Percentiles rank a stretch among this genome's conserved stretches.
Conservation (phyloP, 2,888 invertebrate species). For the Luffia ferchaultella region DNA sequence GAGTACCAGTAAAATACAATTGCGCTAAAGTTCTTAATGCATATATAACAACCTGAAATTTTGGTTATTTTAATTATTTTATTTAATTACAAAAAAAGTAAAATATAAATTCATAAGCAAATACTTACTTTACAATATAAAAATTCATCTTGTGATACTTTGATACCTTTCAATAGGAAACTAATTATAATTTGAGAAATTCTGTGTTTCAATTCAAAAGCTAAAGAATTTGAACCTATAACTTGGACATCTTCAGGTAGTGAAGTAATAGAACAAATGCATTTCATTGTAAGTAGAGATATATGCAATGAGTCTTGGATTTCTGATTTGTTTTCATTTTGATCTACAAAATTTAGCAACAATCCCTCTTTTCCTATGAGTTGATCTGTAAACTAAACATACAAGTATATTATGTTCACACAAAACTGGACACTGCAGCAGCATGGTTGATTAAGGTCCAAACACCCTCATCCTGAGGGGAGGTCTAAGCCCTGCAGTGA, state of each 20-base stretch:
- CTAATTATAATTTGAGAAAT: constrained; percentile 41
- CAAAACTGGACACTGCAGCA: too few species aligned
- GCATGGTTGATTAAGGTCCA: too few species aligned
- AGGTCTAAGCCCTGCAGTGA: too few species aligned
- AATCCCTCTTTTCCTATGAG: constrained; percentile 42
- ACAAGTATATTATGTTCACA: constrained; percentile 7
- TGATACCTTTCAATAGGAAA: constrained; percentile 38
- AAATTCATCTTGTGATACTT: constrained; percentile 44
- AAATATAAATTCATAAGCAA: background rate
- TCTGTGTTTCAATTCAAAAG: constrained; percentile 32
- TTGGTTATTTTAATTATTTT: background rate
- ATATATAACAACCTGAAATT: constrained; percentile 57
- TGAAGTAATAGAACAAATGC: constrained; percentile 30
- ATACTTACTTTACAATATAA: constrained; percentile 54
- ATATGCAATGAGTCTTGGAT: constrained; percentile 34
- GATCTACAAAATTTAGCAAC: constrained; percentile 32
- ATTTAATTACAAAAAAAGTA: constrained; percentile 1
- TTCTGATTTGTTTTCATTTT: constrained; percentile 21
- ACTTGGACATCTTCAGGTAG: constrained; percentile 29
- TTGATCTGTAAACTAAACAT: constrained; percentile 39
- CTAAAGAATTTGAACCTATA: constrained; percentile 15
- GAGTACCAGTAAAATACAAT: constrained; percentile 39
- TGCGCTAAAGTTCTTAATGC: constrained; percentile 46
- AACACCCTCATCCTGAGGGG: too few species aligned
- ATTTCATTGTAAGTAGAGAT: constrained; percentile 37